These are phyloP conservation scores for Ranitomeya imitator DNA, from an alignment of 2,113 vertebrate species.

Conservation along the genomic window DNA sequence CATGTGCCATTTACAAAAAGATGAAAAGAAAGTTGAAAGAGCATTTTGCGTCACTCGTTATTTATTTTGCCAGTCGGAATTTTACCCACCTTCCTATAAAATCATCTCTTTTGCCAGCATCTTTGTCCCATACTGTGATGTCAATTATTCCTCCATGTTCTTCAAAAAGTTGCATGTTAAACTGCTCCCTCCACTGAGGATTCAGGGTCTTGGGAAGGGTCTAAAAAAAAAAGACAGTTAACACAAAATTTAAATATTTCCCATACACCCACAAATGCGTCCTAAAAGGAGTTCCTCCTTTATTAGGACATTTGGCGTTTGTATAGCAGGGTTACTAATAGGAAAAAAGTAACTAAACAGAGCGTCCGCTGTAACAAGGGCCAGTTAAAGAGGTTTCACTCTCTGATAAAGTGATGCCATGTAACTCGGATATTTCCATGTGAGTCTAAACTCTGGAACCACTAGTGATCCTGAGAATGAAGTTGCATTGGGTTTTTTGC, in stretches of 20 bases:
- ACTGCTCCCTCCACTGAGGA: constrained; percentile 97
- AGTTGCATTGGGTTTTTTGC: no score
- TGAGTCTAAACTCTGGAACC: no score
- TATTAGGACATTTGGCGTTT: no score
- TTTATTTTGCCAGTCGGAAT: background rate
- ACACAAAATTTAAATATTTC: constrained; percentile 48
- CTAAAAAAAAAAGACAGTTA: constrained; percentile 67
- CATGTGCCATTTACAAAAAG: background rate
- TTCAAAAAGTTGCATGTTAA: constrained; percentile 97
- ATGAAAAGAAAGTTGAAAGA: background rate
- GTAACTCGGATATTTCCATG: no score
- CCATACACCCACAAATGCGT: background rate
- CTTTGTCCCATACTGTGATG: constrained; percentile 96
- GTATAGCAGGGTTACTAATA: no score
- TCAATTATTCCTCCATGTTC: constrained; percentile 91
- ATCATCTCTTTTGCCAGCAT: constrained; percentile 93
- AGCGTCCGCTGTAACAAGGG: no score
- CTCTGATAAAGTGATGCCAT: no score
- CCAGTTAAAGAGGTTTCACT: no score
- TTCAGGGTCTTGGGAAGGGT: constrained; percentile 92
- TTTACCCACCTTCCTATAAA: constrained; percentile 92
- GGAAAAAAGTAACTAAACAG: no score
- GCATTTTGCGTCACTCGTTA: background rate
- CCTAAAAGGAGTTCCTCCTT: background rate
- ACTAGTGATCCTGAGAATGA: no score